Base-by-base conservation (phyloP, 2,797 vertebrate species). In the Pitangus sulphuratus region DNA sequence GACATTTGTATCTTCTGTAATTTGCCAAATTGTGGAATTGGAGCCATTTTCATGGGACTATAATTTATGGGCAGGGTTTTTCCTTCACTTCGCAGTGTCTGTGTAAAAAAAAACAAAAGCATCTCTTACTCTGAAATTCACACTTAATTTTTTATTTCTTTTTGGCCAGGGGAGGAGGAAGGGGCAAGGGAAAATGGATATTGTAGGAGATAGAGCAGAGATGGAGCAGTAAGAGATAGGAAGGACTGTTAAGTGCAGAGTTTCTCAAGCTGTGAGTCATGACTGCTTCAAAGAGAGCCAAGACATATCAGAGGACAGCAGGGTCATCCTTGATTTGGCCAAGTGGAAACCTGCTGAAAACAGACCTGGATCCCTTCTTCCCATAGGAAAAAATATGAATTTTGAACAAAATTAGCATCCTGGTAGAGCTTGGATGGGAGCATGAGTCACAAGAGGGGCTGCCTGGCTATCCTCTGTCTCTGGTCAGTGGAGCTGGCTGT, bases 101-200 rank as follows among this genome's bases (percentile, higher is more conserved):
- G 20, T 76, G 75, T 11, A 65, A 76, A 48, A 84, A 76, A 80
- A 61, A 1, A 19, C 9, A 45, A 45, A 94, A 64, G 26, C 84
- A 64, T 93, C 56, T 78, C 75, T 81, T 78, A 76, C 81, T 94
- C 84, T 85, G 89, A 96, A 93, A 90, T 94, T 96, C 95, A 81
- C 96, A 97, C 94, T 76, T 93, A 95, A 95, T 96, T 95, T 96
- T 96, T 97, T 95, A 92, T 75, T 91, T 93, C 72, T 66, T 80
- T 91, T 92, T 95, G 96, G 95, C 93, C 60, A 39, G 33, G 6
- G 17, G 30, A 85, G 15, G 39, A 94, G 72, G 87, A 89, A 95
- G 89, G 20, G 39, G 61, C 58, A 65, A 81, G 83, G 15, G n/a
- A 74, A 94, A 94, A 95, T 91, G 87, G 84, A 87, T 95, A 45